phyloP scores from a whole-genome alignment of 35 echinoderm and acorn worm species.

The Apostichopus californicus region DNA sequence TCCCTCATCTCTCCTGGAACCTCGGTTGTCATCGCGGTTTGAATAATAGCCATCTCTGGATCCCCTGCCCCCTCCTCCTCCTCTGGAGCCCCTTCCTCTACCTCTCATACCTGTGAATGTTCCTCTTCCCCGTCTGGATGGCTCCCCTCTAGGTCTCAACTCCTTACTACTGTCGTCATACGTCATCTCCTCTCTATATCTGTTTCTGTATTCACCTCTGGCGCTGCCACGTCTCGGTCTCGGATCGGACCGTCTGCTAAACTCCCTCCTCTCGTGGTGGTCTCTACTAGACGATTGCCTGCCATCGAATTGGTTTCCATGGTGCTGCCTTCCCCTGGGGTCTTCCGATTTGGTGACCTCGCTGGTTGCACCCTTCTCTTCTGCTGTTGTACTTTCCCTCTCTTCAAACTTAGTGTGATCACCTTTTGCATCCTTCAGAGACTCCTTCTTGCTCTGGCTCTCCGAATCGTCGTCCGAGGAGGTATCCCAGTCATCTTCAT shows the following conservation, averaged over 20 bases:
- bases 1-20: constrained; percentile 5
- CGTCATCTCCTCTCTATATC: not conserved
- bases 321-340: not conserved
- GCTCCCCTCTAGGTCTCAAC: constrained; percentile 75
- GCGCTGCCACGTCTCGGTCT: constrained; percentile 31
- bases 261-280: constrained; percentile 12
- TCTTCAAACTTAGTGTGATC: constrained; percentile 19
- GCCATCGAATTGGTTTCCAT: constrained; percentile 8
- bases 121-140: constrained; percentile 87
- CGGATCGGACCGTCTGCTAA: constrained; percentile 23
- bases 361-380: constrained; percentile 14
- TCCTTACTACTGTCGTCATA: constrained; percentile 36
- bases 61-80: constrained; percentile 36
- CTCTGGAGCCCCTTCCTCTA: constrained; percentile 62
- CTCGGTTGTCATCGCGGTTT: constrained; percentile 1
- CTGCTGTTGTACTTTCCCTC: constrained; percentile 23
- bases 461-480: constrained; percentile 64
- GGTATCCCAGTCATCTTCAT: constrained; percentile 65
- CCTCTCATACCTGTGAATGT: constrained; percentile 30
- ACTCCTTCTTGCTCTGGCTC: constrained; percentile 8
- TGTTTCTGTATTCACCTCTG: constrained; percentile 20
- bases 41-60: not conserved
- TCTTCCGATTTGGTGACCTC: constrained; percentile 33
- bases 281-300: not conserved
- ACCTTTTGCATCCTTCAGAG: not conserved